A percentile compares a stretch with the other conserved stretches of the same genome.
These are phyloP conservation scores for Chloropsis cyanopogon DNA, from an alignment of 2,113 vertebrate species.

Conservation along the genomic window DNA sequence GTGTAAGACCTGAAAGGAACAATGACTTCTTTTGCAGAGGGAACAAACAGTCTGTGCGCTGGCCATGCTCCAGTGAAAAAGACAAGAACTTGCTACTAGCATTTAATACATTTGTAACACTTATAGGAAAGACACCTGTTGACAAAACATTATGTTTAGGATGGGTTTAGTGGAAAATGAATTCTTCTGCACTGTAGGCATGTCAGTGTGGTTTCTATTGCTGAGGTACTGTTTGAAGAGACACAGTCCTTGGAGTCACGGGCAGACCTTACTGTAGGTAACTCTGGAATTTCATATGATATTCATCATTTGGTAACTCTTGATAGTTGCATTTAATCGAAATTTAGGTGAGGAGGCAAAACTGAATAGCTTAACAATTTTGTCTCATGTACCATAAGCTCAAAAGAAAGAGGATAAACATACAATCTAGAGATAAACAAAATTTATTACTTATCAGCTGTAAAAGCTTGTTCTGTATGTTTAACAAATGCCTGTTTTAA, in stretches of 20 bases:
- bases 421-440: neutral
- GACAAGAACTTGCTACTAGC: neutral
- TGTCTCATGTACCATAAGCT: neutral
- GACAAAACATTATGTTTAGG: neutral
- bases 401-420: neutral
- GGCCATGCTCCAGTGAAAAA: neutral
- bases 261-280: neutral
- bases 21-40: neutral
- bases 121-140: conserved; percentile 5
- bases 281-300: neutral
- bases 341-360: neutral
- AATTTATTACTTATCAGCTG: neutral
- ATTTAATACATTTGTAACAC: neutral
- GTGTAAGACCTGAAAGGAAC: neutral
- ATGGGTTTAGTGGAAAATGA: neutral
- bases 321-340: neutral
- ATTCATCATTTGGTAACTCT: neutral
- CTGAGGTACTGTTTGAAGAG: neutral
- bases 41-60: neutral
- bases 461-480: neutral
- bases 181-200: neutral
- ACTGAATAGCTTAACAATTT: neutral
- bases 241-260: neutral
- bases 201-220: neutral
- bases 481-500: neutral